phyloP scores from a whole-genome alignment of 2,888 invertebrate genomes.

The Cordilura impudica region DNA sequence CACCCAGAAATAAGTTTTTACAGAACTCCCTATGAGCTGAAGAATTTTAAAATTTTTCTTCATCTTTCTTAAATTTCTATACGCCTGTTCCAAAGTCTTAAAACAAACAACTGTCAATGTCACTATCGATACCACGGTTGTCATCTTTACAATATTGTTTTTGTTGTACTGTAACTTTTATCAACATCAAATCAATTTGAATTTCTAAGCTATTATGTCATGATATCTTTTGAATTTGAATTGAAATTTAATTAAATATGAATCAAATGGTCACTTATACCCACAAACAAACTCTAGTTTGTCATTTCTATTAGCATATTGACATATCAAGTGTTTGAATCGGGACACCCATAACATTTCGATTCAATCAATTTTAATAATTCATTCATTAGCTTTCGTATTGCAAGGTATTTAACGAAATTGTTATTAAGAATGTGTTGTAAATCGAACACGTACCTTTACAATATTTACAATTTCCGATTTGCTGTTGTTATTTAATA shows the following conservation, averaged over 20 bases:
- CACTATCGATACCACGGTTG: neutral
- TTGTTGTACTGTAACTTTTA: neutral
- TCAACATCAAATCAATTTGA: conserved; percentile 18
- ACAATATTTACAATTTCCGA: conserved; percentile 46
- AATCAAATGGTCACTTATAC: neutral
- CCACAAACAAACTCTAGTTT: neutral
- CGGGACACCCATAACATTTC: neutral
- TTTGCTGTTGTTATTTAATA: conserved; percentile 26
- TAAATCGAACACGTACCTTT: conserved; percentile 31
- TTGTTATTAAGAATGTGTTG: neutral
- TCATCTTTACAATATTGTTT: neutral
- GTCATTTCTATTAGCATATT: neutral
- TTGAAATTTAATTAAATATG: neutral
- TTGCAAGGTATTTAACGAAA: neutral
- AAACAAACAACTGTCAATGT: neutral
- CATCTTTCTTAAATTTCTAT: too few species aligned
- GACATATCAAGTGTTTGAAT: neutral
- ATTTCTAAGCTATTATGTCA: neutral
- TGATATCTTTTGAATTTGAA: neutral
- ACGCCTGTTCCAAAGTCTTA: too few species aligned
- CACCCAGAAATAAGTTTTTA: too few species aligned
- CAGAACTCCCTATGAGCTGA: too few species aligned
- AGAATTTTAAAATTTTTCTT: too few species aligned
- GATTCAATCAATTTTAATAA: neutral
- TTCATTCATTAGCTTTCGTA: neutral